These are phyloP conservation scores for Condylura cristata DNA, from an alignment of 2,113 vertebrate species.

Conservation along the genomic window DNA sequence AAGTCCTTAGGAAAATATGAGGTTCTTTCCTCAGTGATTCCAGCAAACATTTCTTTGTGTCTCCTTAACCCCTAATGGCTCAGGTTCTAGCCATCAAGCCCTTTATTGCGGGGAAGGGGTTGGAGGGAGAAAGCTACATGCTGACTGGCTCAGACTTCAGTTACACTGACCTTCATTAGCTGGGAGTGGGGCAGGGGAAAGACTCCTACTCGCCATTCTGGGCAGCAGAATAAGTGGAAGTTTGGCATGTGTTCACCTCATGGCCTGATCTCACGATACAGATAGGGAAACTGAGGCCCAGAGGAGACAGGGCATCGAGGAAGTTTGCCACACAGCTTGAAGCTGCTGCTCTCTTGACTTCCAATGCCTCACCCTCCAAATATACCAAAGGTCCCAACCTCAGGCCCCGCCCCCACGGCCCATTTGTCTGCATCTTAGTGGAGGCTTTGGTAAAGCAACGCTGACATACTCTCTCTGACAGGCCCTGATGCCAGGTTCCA, in stretches of 20 bases:
- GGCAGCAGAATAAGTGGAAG: neutral
- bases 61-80: neutral
- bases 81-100: neutral
- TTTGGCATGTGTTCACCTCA: neutral
- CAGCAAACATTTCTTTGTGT: neutral
- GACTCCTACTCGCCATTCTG: neutral
- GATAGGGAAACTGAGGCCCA: neutral
- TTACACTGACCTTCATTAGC: neutral
- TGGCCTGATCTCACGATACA: neutral
- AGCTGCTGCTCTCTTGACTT: neutral
- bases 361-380: neutral
- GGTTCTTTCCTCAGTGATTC: neutral
- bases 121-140: too few species aligned
- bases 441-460: neutral
- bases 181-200: neutral
- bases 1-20: neutral
- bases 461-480: conserved; percentile 61
- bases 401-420: neutral
- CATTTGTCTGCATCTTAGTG: neutral
- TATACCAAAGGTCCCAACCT: neutral
- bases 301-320: neutral
- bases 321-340: neutral
- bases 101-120: neutral
- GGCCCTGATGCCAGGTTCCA: conserved; percentile 83
- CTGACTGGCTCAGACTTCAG: neutral